A percentile compares a stretch with the other conserved stretches of the same genome.
Evolutionary conservation across 2,888 invertebrate genomes (phyloP).

Genomic region (Timandra comae): DNA sequence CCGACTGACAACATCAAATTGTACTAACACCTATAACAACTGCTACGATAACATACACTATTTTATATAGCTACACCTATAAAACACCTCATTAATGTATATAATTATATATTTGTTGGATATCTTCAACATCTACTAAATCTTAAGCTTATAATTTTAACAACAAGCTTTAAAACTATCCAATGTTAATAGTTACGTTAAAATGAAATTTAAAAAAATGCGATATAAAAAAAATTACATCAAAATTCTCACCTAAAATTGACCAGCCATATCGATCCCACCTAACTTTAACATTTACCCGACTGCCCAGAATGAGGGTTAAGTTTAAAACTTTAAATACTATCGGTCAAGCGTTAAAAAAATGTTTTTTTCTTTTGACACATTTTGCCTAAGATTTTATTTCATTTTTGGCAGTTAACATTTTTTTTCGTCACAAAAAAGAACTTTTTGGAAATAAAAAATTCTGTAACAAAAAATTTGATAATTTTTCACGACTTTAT

Average conservation of each 20-base stretch:
- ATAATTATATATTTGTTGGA: slow-evolving; percentile 44
- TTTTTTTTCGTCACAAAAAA: too few species aligned
- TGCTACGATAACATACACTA: slow-evolving; percentile 41
- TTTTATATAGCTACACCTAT: slow-evolving; percentile 36
- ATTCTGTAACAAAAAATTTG: too few species aligned
- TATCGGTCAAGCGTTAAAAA: slow-evolving; percentile 22
- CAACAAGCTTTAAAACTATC: slow-evolving; percentile 5
- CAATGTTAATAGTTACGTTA: not conserved
- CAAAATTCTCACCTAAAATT: slow-evolving; percentile 50
- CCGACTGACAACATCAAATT: slow-evolving; percentile 43
- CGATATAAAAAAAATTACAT: not conserved
- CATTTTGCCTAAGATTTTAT: slow-evolving; percentile 24
- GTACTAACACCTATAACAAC: slow-evolving; percentile 58
- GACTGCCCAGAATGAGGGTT: slow-evolving; percentile 31
- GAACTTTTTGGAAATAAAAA: too few species aligned
- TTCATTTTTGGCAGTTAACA: slow-evolving; percentile 44
- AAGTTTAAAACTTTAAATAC: slow-evolving; percentile 53
- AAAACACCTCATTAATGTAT: slow-evolving; percentile 70
- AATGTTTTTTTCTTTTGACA: slow-evolving; percentile 39
- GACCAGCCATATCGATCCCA: slow-evolving; percentile 40
- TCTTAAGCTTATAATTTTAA: slow-evolving; percentile 33
- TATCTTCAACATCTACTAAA: slow-evolving; percentile 52
- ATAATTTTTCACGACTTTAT: too few species aligned
- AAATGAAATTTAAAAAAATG: not conserved
- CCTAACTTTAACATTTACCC: slow-evolving; percentile 11